Percentiles rank a stretch among this genome's conserved stretches.
phyloP scores from a whole-genome alignment of 2,888 invertebrate genomes.

The Brenthis daphne region DNA sequence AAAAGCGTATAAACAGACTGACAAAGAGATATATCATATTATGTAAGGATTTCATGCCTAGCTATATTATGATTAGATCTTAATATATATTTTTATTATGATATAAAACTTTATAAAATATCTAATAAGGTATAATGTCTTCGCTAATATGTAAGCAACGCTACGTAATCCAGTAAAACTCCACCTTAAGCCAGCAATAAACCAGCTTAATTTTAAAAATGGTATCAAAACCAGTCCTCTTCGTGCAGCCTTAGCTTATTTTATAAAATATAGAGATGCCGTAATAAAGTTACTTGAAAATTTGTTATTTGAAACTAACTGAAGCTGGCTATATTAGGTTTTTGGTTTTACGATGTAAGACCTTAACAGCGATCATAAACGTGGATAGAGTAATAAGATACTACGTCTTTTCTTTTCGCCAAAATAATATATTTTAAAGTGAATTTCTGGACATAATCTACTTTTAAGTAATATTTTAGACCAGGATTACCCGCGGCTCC shows the following conservation, averaged over 20 bases:
- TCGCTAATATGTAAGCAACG: neutral
- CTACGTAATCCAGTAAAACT: constrained; percentile 17
- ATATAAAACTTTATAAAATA: too few relatives aligned
- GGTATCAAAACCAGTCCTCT: constrained; percentile 42
- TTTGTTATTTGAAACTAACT: constrained; percentile 30
- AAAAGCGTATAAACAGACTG: too few relatives aligned
- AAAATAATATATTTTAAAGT: constrained; percentile 13
- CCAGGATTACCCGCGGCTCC: too few relatives aligned
- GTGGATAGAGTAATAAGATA: constrained; percentile 21
- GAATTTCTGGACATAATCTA: neutral
- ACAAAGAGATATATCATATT: too few relatives aligned
- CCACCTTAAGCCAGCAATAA: constrained; percentile 29
- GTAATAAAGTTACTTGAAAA: constrained; percentile 31
- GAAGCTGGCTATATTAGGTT: constrained; percentile 16
- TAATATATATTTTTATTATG: too few relatives aligned
- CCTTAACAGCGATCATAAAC: constrained; percentile 23
- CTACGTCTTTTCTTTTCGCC: constrained; percentile 13
- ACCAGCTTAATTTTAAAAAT: constrained; percentile 40
- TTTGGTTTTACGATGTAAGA: constrained; percentile 25
- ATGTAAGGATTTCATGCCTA: too few relatives aligned
- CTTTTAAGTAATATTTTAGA: neutral
- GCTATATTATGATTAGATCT: too few relatives aligned
- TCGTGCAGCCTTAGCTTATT: constrained; percentile 34
- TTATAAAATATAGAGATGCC: constrained; percentile 30
- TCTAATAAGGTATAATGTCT: too few relatives aligned